Evolutionary conservation across 2,113 vertebrate species (phyloP).

Genomic region (western clawed frog (Xenopus tropicalis)): DNA sequence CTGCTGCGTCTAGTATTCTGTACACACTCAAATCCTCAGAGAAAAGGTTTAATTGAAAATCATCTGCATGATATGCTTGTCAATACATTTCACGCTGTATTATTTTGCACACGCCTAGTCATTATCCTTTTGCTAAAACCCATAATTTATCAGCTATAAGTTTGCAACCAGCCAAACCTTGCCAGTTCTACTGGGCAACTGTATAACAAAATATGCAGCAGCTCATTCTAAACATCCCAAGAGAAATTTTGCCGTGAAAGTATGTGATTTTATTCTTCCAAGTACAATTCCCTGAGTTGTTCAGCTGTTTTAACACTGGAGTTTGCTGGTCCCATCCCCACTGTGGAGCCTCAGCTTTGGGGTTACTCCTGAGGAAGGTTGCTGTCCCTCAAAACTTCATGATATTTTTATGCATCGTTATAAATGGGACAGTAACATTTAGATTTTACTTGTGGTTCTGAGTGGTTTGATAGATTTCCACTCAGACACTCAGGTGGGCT

Average conservation of each 20-base stretch:
- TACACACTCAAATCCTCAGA: slow-evolving; percentile 10
- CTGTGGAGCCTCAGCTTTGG: too few relatives aligned
- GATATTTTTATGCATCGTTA: too few relatives aligned
- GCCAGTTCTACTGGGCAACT: slow-evolving; percentile 4
- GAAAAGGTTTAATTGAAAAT: slow-evolving; percentile 52
- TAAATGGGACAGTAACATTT: too few relatives aligned
- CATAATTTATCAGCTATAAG: slow-evolving; percentile 53
- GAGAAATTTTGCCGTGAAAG: background rate
- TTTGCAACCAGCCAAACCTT: slow-evolving; percentile 49
- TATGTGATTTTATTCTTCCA: background rate
- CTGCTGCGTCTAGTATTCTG: slow-evolving; percentile 20
- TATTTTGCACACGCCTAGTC: slow-evolving; percentile 53
- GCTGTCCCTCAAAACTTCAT: too few relatives aligned
- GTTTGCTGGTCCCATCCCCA: too few relatives aligned
- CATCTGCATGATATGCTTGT: slow-evolving; percentile 44
- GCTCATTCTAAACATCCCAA: background rate
- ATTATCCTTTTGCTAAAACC: slow-evolving; percentile 52
- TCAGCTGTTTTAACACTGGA: too few relatives aligned
- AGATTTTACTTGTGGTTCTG: too few relatives aligned
- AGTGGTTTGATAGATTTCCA: too few relatives aligned
- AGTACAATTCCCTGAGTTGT: too few relatives aligned
- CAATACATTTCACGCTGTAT: slow-evolving; percentile 51
- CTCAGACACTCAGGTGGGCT: too few relatives aligned
- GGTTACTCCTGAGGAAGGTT: too few relatives aligned
- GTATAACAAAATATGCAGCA: background rate